Percentiles rank a stretch among this genome's conserved stretches.
Conservation (phyloP, 2,888 invertebrate genomes). For the Rhimphoctona megacephalus region DNA sequence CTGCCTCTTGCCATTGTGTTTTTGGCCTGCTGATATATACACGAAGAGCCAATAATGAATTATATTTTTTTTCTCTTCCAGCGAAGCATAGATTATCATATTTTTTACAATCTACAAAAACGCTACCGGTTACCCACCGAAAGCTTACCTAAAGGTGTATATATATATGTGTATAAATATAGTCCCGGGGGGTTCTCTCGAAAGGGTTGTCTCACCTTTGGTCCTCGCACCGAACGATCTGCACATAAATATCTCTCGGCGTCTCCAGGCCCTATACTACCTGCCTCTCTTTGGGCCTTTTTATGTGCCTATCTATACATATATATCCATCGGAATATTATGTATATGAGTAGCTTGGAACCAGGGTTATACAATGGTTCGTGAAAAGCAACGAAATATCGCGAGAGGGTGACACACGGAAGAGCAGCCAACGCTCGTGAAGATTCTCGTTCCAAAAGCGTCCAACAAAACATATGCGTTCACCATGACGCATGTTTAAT, state of each 20-base stretch:
- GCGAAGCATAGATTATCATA: slow-evolving; percentile 84
- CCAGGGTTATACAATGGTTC: slow-evolving; percentile 36
- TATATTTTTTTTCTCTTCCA: slow-evolving; percentile 84
- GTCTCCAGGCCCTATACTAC: slow-evolving; percentile 58
- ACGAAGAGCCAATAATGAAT: slow-evolving; percentile 80
- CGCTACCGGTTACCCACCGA: slow-evolving; percentile 50
- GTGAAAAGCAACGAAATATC: slow-evolving; percentile 51
- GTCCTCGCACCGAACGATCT: slow-evolving; percentile 66
- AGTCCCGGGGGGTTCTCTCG: slow-evolving; percentile 57
- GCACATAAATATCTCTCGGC: slow-evolving; percentile 79
- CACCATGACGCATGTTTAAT: slow-evolving; percentile 78
- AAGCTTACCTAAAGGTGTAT: slow-evolving; percentile 38
- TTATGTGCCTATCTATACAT: not conserved
- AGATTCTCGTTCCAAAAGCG: slow-evolving; percentile 30
- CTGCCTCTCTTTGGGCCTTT: slow-evolving; percentile 75
- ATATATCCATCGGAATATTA: slow-evolving; percentile 61
- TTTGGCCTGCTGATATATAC: slow-evolving; percentile 38
- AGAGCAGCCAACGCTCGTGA: slow-evolving; percentile 21
- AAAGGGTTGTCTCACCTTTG: slow-evolving; percentile 70
- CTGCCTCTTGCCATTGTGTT: slow-evolving; percentile 59
- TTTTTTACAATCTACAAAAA: slow-evolving; percentile 84
- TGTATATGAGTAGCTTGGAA: slow-evolving; percentile 59
- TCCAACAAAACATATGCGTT: slow-evolving; percentile 76
- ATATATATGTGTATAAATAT: slow-evolving; percentile 10
- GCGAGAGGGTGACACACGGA: slow-evolving; percentile 62